Conservation (phyloP, 2,888 invertebrate species). For the Calliscelio sp. region DNA sequence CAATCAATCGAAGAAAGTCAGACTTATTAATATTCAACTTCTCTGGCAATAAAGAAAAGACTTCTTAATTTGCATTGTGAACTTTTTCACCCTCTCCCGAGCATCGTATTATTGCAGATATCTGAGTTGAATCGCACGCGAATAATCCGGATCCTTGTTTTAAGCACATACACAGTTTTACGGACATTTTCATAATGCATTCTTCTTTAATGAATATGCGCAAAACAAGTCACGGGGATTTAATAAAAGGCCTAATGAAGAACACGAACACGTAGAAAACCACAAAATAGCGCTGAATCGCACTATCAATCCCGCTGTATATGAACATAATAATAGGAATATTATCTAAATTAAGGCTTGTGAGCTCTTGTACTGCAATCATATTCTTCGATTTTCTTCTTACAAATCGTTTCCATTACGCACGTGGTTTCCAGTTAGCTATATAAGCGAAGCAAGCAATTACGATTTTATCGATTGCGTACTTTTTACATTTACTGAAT, state of each 20-base stretch:
- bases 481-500: conserved; percentile 31
- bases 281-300: neutral
- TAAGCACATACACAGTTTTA: conserved; percentile 37
- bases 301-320: neutral
- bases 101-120: conserved; percentile 43
- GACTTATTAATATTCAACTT: neutral
- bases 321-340: neutral
- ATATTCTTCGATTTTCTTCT: conserved; percentile 17
- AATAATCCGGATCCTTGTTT: conserved; percentile 51
- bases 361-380: neutral
- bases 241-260: conserved; percentile 47
- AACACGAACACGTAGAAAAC: conserved; percentile 4
- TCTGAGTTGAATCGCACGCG: conserved; percentile 54
- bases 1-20: neutral
- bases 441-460: neutral
- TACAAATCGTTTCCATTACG: conserved; percentile 31
- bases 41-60: neutral
- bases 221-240: conserved; percentile 47
- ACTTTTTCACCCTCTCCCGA: conserved; percentile 30
- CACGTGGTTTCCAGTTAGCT: conserved; percentile 6
- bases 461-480: conserved; percentile 26
- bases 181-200: conserved; percentile 49
- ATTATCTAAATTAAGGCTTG: neutral
- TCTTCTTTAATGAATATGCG: conserved; percentile 49
- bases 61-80: conserved; percentile 9